These are phyloP conservation scores for Indicator maculatus DNA, from an alignment of 2,113 vertebrate genomes.

Conservation along the genomic window DNA sequence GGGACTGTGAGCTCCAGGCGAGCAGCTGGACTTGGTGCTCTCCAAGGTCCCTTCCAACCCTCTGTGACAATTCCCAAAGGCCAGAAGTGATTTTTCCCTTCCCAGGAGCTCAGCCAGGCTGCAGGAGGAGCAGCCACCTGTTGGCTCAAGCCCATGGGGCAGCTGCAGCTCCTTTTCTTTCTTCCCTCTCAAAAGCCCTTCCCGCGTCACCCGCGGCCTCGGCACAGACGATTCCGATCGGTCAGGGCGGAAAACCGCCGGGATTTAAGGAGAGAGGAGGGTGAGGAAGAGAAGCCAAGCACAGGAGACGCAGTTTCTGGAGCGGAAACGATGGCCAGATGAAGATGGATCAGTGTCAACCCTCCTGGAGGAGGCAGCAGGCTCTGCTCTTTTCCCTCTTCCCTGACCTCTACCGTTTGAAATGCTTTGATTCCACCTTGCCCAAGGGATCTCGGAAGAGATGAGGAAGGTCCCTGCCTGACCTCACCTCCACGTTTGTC, in stretches of 20 bases:
- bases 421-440: slow-evolving; percentile 74
- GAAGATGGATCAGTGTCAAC: slow-evolving; percentile 69
- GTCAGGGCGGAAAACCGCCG: slow-evolving; percentile 20
- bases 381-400: slow-evolving; percentile 59
- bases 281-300: slow-evolving; percentile 59
- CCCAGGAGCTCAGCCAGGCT: background rate
- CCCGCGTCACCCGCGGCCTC: slow-evolving; percentile 21
- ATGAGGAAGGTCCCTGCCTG: slow-evolving; percentile 73
- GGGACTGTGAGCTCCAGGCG: no score
- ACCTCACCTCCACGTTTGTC: slow-evolving; percentile 74
- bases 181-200: slow-evolving; percentile 29
- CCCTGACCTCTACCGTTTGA: slow-evolving; percentile 72
- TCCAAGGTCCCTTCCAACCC: no score
- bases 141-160: slow-evolving; percentile 24
- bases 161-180: background rate
- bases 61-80: background rate
- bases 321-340: slow-evolving; percentile 61
- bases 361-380: slow-evolving; percentile 53
- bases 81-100: background rate
- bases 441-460: slow-evolving; percentile 70
- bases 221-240: slow-evolving; percentile 45
- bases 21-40: no score
- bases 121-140: slow-evolving; percentile 13
- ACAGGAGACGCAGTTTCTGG: slow-evolving; percentile 62
- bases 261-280: slow-evolving; percentile 63